phyloP scores from a whole-genome alignment of 2,888 invertebrate species.

The Heliconius ethilla region DNA sequence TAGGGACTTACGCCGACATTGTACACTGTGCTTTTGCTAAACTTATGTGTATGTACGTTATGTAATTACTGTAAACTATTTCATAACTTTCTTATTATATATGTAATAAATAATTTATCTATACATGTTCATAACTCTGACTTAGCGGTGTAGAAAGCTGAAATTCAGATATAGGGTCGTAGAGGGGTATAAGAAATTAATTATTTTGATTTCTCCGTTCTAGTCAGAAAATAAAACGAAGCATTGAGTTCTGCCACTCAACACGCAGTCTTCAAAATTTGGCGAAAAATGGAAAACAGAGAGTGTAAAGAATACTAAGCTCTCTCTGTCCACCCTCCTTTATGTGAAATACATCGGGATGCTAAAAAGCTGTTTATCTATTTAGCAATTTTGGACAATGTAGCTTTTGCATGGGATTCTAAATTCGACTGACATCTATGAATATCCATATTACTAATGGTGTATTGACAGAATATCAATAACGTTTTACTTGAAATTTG shows the following conservation, averaged over 20 bases:
- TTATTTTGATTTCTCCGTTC: background rate
- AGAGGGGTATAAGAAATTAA: background rate
- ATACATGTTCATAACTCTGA: too few relatives aligned
- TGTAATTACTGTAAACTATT: constrained; percentile 9
- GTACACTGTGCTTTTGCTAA: constrained; percentile 25
- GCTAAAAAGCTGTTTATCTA: too few relatives aligned
- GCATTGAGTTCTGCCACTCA: too few relatives aligned
- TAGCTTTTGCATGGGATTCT: background rate
- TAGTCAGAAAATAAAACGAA: background rate
- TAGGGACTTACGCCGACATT: constrained; percentile 34
- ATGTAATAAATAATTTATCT: background rate
- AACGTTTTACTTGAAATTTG: constrained; percentile 3
- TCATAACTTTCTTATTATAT: background rate
- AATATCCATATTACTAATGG: constrained; percentile 4
- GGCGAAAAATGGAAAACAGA: background rate
- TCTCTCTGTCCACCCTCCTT: background rate
- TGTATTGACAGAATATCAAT: constrained; percentile 10
- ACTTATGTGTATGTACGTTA: constrained; percentile 3
- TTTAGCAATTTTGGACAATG: background rate
- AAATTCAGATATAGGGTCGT: too few relatives aligned
- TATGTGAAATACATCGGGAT: background rate
- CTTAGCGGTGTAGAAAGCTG: too few relatives aligned
- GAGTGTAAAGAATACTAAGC: background rate
- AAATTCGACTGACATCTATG: background rate
- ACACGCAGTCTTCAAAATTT: too few relatives aligned